phyloP scores from a whole-genome alignment of 2,888 invertebrate species.

The Sminthurides aquaticus region DNA sequence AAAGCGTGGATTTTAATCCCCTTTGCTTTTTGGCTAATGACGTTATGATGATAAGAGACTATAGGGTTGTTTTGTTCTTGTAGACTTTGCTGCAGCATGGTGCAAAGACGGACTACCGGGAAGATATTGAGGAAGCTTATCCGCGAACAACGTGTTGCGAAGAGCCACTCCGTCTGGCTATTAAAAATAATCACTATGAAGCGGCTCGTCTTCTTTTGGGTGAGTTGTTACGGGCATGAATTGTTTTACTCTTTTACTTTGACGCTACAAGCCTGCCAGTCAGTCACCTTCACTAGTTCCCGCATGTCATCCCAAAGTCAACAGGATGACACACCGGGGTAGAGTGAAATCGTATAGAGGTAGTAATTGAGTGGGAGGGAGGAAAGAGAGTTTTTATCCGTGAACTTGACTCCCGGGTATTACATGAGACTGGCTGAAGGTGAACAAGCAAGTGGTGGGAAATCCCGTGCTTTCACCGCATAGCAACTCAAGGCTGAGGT shows the following conservation, averaged over 20 bases:
- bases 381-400: neutral
- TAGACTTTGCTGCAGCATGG: constrained; percentile 65
- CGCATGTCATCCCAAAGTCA: neutral
- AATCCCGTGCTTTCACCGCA: no score
- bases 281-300: neutral
- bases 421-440: no score
- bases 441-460: no score
- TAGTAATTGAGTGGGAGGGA: neutral
- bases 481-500: no score
- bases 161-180: constrained; percentile 80
- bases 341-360: neutral
- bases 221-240: constrained; percentile 17
- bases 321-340: neutral
- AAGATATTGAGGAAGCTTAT: constrained; percentile 59
- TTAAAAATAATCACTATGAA: constrained; percentile 72
- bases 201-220: constrained; percentile 47
- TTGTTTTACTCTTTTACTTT: neutral
- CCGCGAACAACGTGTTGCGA: constrained; percentile 52
- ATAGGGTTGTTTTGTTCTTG: no score
- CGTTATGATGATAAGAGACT: no score
- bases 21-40: no score
- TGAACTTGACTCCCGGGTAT: no score
- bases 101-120: constrained; percentile 70
- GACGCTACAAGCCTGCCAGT: neutral
- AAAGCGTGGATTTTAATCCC: no score